Conservation (phyloP, 2,888 invertebrate genomes). For the Chydorus sphaericus region DNA sequence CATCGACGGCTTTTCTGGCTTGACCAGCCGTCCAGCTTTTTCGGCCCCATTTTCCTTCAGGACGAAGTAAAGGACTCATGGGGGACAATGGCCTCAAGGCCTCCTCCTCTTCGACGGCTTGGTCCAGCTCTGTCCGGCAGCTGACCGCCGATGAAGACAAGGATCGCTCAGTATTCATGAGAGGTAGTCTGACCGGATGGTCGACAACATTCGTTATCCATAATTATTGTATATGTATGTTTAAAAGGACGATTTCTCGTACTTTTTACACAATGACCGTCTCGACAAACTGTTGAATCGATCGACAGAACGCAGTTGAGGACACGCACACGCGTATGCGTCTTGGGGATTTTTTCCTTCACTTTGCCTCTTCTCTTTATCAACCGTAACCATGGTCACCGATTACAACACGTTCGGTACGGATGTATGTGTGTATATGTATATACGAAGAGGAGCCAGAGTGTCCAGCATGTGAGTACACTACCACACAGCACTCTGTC, state of each 20-base stretch:
- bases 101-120: neutral
- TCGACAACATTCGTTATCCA: no score
- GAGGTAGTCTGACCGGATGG: neutral
- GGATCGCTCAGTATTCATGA: neutral
- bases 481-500: no score
- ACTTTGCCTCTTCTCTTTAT: neutral
- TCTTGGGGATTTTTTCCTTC: neutral
- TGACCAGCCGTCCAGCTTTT: neutral
- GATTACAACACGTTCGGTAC: no score
- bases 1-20: neutral
- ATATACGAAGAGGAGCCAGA: no score
- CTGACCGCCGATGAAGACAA: no score
- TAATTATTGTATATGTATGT: no score
- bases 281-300: neutral
- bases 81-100: neutral
- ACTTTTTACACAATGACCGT: neutral
- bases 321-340: neutral
- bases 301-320: neutral
- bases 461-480: no score
- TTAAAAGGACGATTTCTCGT: no score
- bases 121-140: no score
- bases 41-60: no score
- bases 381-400: slow-evolving; percentile 1
- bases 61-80: neutral
- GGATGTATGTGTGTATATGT: no score